Evolutionary conservation across 2,888 invertebrate species (phyloP), one percentile per base, ranked within the genome.

Genomic region (Parnassius mnemosyne): DNA sequence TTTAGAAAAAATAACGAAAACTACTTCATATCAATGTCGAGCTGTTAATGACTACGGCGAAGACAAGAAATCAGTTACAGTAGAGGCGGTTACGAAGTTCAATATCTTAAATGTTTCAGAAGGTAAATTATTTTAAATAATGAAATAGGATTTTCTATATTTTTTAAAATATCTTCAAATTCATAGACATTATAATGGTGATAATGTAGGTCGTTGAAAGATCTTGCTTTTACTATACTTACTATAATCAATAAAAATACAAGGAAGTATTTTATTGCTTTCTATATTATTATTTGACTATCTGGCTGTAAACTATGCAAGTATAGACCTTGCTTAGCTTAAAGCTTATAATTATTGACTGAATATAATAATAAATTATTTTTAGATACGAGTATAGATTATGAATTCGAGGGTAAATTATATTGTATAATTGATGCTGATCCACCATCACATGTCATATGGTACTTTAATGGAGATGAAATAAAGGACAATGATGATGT

Each of bases 1-100:
- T 2, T 71, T 85, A 47, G 69, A 75, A 1, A 74, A 70, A 25
- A 69, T 75, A 1, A 71, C 61, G 1, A 68, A 62, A 52, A 82
- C 78, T 61, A 57, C 49, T 0, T 78, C 75, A 2, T 81, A 80
- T 55, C 68, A 71, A 60, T 87, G 87, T 65, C 71, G 63, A 68
- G 84, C 84, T 0, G 62, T 34, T 9, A 86, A 83, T 57, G n/a
- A 16, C 3, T 0, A 57, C 7, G 84, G 78, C 3, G 49, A 55
- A 2, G 65, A 67, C 47, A 52, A 51, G 1, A 55, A 66, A 56
- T 60, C 49, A 51, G 57, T 79, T 20, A 25, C 68, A 47, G 70
- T 83, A 20, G 61, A 68, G 68, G 72, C 71, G 3, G 65, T 63
- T 25, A 62, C 44, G 1, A 70, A 65, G 25, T 60, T 63, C 43